phyloP scores from a whole-genome alignment of 2,888 invertebrate species.

The Leptinotarsa tumamoca region DNA sequence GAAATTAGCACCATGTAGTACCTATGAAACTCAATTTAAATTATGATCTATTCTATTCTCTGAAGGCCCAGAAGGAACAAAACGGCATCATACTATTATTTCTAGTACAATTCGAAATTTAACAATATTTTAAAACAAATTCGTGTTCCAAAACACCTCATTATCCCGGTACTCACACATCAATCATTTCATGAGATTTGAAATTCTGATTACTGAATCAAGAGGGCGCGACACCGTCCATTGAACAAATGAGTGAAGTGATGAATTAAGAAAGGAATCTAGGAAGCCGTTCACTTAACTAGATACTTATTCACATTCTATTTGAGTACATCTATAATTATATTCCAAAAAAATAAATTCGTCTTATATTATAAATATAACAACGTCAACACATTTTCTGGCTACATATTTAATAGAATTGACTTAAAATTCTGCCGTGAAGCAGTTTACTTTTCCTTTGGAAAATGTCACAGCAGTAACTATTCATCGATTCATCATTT shows the following conservation, averaged over 20 bases:
- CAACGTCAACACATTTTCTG: conserved; percentile 55
- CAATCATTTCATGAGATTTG: no score
- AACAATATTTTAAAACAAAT: no score
- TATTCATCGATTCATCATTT: conserved; percentile 23
- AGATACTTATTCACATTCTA: conserved; percentile 2
- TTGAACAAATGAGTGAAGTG: not conserved
- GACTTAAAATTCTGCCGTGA: conserved; percentile 53
- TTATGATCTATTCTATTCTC: no score
- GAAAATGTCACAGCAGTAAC: conserved; percentile 42
- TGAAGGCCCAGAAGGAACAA: no score
- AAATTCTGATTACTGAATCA: no score
- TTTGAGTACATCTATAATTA: conserved; percentile 20
- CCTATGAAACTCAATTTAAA: no score
- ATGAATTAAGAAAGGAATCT: not conserved
- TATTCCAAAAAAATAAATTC: conserved; percentile 45
- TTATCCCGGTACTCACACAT: no score
- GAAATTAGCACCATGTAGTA: no score
- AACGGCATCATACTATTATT: no score
- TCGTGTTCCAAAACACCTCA: no score
- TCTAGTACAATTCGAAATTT: no score
- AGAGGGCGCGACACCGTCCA: no score
- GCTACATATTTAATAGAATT: conserved; percentile 57
- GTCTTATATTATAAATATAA: conserved; percentile 46
- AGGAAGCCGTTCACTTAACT: not conserved
- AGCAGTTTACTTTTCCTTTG: conserved; percentile 38